Evolutionary conservation across 2,113 vertebrate genomes (phyloP).

Genomic region (Myotis davidii): DNA sequence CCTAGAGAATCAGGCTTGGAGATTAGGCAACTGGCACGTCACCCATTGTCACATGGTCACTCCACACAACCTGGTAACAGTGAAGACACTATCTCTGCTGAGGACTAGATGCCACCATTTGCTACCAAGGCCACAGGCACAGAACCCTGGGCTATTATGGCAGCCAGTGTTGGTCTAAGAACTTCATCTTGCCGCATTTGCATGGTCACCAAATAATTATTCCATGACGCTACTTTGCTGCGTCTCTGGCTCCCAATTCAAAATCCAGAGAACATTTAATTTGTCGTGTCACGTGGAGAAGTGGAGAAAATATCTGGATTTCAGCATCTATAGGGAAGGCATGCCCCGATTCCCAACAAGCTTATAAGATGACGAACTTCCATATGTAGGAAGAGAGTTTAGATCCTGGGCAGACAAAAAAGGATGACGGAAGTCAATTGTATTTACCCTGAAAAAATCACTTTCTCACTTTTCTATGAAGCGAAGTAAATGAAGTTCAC

Average conservation of each 20-base stretch:
- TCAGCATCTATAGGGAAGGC: constrained; percentile 4
- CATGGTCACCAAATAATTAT: neutral
- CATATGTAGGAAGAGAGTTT: neutral
- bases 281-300: neutral
- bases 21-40: neutral
- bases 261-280: neutral
- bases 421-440: neutral
- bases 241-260: neutral
- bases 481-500: neutral
- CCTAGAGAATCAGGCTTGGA: neutral
- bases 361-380: neutral
- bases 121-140: neutral
- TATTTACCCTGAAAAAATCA: neutral
- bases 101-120: neutral
- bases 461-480: neutral
- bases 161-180: neutral
- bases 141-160: neutral
- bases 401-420: neutral
- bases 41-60: neutral
- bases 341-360: neutral
- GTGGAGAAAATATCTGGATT: neutral
- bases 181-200: constrained; percentile 12
- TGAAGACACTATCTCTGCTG: neutral
- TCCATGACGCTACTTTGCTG: neutral
- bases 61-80: neutral